These are phyloP conservation scores for Coelopa frigida DNA, from an alignment of 1,140 invertebrate species.

Conservation along the genomic window DNA sequence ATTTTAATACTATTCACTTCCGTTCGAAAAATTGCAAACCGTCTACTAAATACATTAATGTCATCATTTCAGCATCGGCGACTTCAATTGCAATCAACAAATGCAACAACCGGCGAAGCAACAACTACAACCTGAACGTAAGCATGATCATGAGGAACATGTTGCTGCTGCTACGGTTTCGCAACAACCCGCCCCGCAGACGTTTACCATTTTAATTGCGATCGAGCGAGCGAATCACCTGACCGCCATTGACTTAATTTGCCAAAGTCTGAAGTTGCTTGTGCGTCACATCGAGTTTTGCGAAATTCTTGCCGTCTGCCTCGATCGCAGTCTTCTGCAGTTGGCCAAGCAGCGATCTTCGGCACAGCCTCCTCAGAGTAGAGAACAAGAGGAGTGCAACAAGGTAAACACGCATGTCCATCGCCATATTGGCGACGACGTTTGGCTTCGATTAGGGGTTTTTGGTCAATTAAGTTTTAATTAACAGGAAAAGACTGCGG, in stretches of 20 bases:
- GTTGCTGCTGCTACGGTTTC: too few species aligned
- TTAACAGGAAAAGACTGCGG: too few species aligned
- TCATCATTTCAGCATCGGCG: constrained; percentile 14
- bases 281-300: constrained; percentile 42
- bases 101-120: constrained; percentile 13
- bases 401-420: too few species aligned
- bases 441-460: too few species aligned
- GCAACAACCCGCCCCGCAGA: constrained; percentile 29
- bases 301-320: constrained; percentile 42
- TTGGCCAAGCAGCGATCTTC: too few species aligned
- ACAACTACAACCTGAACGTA: constrained; percentile 5
- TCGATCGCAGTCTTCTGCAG: constrained; percentile 36
- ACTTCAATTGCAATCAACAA: constrained; percentile 16
- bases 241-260: constrained; percentile 45
- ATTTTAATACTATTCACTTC: too few species aligned
- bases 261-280: constrained; percentile 43
- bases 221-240: constrained; percentile 43
- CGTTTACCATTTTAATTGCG: constrained; percentile 45
- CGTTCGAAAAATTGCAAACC: too few species aligned
- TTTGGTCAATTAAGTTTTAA: too few species aligned
- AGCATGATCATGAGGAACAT: too few species aligned
- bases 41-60: background rate
- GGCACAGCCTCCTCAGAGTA: too few species aligned
- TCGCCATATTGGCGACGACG: too few species aligned
- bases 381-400: too few species aligned